Evolutionary conservation across 2,888 invertebrate genomes (phyloP), one percentile per base, ranked within the genome.

Genomic region (Phyllotreta striolata): DNA sequence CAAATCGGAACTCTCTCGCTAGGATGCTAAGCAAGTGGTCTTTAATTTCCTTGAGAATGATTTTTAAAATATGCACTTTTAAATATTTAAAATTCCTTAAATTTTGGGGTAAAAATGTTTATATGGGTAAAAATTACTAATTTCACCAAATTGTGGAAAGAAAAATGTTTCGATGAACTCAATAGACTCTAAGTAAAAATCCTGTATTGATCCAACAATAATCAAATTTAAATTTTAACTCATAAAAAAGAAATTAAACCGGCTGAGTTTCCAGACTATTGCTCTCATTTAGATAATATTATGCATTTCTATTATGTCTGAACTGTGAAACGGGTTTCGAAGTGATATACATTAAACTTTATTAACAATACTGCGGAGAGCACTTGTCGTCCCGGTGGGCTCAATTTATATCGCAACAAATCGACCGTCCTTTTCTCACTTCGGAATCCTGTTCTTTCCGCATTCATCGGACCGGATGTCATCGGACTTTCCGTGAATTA

Each of bases 281-380:
- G 54, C 54, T 54, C 54, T 54, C 54, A 54, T 39, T 54, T 39
- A 54, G 54, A 54, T 54, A 54, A 54, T 35, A 40, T 54, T 54
- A 54, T 40, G 54, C 54, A 54, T 54, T 54, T 54, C 54, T 54
- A 54, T 54, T 54, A 54, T 40, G 54, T 54, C 54, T 54, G 40
- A 54, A 54, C 40, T 54, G 39, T 40, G 8, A 35, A 54, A 54
- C 54, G 24, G 54, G 54, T 39, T 54, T 54, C 54, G 40, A 54
- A 54, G 54, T 54, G 54, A 54, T 54, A 54, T 35, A 54, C 54
- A 54, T 54, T 54, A 54, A 54, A 54, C 54, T 54, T 54, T 54
- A 54, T 54, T 54, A 54, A 54, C 40, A 54, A 54, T 54, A 39
- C 54, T 39, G 35, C 39, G 13, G 54, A 40, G 54, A n/a, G 39